These are phyloP conservation scores for Heliconius erato DNA, from an alignment of 2,888 invertebrate genomes.

Conservation along the genomic window DNA sequence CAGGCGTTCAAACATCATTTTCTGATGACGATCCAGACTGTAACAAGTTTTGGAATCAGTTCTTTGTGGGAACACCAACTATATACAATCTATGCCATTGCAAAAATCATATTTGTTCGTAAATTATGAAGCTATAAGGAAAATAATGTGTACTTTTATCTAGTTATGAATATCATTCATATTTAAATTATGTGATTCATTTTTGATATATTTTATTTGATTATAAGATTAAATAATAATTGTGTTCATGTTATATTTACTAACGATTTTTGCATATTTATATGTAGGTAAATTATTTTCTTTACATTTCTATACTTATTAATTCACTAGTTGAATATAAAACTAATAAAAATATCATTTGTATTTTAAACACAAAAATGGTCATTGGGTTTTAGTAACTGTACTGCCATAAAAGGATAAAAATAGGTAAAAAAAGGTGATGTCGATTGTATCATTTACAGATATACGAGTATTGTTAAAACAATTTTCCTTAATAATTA, in stretches of 20 bases:
- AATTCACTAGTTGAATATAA: too few relatives aligned
- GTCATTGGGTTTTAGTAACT: too few relatives aligned
- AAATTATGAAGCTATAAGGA: neutral
- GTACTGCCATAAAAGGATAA: neutral
- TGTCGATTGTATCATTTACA: neutral
- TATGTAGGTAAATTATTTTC: neutral
- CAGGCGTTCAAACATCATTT: constrained; percentile 24
- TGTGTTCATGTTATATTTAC: neutral
- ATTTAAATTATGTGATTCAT: neutral
- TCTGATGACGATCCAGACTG: constrained; percentile 33
- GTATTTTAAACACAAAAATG: too few relatives aligned
- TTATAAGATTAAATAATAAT: neutral
- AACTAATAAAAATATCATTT: too few relatives aligned
- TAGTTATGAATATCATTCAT: neutral
- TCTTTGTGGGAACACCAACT: constrained; percentile 33
- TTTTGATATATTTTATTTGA: neutral
- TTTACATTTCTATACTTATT: neutral
- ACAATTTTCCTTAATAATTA: constrained; percentile 8
- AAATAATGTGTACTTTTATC: neutral
- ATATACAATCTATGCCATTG: constrained; percentile 36
- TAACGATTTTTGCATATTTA: neutral
- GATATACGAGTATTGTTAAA: neutral
- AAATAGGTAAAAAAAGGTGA: neutral
- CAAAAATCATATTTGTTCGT: constrained; percentile 29
- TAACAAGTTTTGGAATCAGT: constrained; percentile 22